Evolutionary conservation across 92 coral and sea anemone genomes (phyloP).

Genomic region (Umimayanthus kanabou): DNA sequence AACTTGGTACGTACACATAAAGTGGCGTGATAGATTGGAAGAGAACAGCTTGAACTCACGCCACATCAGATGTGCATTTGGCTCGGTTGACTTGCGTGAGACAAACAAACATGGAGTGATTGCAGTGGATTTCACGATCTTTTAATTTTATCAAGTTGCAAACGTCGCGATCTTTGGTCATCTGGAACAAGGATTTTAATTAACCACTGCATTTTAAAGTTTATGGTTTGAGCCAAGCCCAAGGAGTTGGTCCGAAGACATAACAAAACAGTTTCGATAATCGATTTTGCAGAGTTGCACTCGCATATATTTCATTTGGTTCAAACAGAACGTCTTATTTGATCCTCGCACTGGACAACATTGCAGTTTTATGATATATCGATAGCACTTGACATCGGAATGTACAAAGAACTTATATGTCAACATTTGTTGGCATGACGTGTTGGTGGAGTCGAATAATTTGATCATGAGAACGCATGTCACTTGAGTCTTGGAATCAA

Average conservation of each 20-base stretch:
- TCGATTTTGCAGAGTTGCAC: background rate
- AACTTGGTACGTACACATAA: background rate
- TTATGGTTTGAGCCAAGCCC: background rate
- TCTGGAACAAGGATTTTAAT: background rate
- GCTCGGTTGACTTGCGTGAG: background rate
- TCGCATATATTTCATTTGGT: background rate
- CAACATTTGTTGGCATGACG: slow-evolving; percentile 23
- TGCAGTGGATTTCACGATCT: background rate
- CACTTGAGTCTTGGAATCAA: background rate
- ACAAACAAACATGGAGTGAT: background rate
- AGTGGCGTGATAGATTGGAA: slow-evolving; percentile 19
- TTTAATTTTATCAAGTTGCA: background rate
- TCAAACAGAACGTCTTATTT: background rate
- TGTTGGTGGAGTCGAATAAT: background rate
- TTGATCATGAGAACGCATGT: slow-evolving; percentile 16
- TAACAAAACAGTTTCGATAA: background rate
- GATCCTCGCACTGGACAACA: background rate
- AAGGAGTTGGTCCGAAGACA: background rate
- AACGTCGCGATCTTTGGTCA: background rate
- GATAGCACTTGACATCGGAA: background rate
- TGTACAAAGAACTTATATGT: background rate
- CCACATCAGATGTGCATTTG: background rate
- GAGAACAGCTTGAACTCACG: background rate
- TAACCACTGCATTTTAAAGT: background rate
- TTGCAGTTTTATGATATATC: too few species aligned